phyloP scores from a whole-genome alignment of 2,797 vertebrate genomes.

The Myripristis jacobus region DNA sequence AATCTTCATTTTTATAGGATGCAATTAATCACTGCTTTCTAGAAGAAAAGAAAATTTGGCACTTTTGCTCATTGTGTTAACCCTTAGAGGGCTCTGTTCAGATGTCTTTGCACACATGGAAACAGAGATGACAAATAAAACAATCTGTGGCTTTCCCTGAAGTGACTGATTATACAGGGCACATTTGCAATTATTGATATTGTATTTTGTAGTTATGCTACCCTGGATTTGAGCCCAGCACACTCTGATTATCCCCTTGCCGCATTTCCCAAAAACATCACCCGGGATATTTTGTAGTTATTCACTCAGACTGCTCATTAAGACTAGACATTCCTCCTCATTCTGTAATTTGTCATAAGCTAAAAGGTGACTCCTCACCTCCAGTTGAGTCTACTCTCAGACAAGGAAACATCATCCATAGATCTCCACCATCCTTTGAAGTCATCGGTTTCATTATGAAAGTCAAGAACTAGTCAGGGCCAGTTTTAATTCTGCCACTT shows the following conservation, averaged over 20 bases:
- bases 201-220: slow-evolving; percentile 1
- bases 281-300: no score
- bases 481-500: slow-evolving; percentile 66
- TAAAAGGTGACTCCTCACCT: no score
- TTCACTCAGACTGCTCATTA: no score
- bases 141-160: slow-evolving; percentile 1
- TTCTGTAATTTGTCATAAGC: no score
- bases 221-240: slow-evolving; percentile 5
- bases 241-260: no score
- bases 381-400: not conserved
- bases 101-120: slow-evolving; percentile 20
- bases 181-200: not conserved
- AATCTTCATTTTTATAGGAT: slow-evolving; percentile 63
- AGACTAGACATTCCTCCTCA: no score
- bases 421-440: slow-evolving; percentile 31
- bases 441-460: slow-evolving; percentile 66
- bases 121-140: slow-evolving; percentile 5
- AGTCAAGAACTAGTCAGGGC: slow-evolving; percentile 62
- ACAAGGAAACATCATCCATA: slow-evolving; percentile 21
- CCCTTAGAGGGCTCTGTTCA: slow-evolving; percentile 65
- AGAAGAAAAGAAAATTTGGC: slow-evolving; percentile 52
- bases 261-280: no score
- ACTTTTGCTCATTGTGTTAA: slow-evolving; percentile 19
- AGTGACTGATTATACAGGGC: slow-evolving; percentile 3
- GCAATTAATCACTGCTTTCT: slow-evolving; percentile 40